phyloP scores from a whole-genome alignment of 1,140 invertebrate genomes.

The Choristoneura fumiferana region DNA sequence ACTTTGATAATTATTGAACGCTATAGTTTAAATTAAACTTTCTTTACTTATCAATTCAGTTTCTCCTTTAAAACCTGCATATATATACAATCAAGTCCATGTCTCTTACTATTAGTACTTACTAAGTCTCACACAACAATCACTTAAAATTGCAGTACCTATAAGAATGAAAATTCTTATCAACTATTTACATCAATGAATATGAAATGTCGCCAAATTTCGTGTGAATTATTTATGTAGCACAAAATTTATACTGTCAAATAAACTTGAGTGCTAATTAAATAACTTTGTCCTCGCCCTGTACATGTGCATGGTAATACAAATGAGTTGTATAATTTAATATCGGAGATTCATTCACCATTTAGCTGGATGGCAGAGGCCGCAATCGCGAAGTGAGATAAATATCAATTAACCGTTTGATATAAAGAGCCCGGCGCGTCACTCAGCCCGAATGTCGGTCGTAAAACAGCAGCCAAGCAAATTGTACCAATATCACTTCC shows the following conservation, averaged over 20 bases:
- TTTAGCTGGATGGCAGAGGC: not conserved
- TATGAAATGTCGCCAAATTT: not conserved
- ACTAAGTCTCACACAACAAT: too few relatives aligned
- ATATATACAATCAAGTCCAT: too few relatives aligned
- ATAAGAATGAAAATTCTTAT: not conserved
- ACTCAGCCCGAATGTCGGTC: slow-evolving; percentile 24
- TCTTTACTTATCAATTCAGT: too few relatives aligned
- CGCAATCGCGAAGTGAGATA: slow-evolving; percentile 5
- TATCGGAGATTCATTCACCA: slow-evolving; percentile 7
- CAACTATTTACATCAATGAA: not conserved
- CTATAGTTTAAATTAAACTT: too few relatives aligned
- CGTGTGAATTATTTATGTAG: slow-evolving; percentile 4
- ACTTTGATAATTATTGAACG: too few relatives aligned
- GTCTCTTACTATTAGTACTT: too few relatives aligned
- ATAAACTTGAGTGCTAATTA: slow-evolving; percentile 6
- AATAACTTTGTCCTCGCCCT: slow-evolving; percentile 8
- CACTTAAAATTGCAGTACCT: too few relatives aligned
- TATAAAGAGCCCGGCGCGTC: slow-evolving; percentile 19
- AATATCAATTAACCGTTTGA: slow-evolving; percentile 12
- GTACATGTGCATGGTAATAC: not conserved
- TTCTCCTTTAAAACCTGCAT: too few relatives aligned
- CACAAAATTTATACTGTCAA: not conserved
- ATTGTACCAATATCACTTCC: slow-evolving; percentile 42
- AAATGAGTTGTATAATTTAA: slow-evolving; percentile 16
- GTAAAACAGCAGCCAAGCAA: slow-evolving; percentile 30